phyloP scores from a whole-genome alignment of 2,797 vertebrate genomes.

The Xerus rutilus region DNA sequence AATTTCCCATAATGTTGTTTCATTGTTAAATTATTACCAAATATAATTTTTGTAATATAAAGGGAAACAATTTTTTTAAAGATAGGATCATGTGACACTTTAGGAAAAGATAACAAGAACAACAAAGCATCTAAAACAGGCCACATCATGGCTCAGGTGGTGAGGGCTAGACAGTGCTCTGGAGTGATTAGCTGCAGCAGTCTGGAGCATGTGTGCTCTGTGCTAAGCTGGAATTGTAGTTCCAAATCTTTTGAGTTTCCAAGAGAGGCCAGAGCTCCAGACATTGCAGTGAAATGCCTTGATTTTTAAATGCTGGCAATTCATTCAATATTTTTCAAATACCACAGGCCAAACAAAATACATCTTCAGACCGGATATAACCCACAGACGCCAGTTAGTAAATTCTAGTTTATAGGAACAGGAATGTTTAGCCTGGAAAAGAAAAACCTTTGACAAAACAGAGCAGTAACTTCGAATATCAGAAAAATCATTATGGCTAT shows the following conservation, averaged over 20 bases:
- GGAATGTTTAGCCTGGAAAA: constrained; percentile 35
- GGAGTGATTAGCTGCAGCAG: neutral
- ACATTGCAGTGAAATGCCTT: constrained; percentile 44
- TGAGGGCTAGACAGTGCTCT: fast-evolving
- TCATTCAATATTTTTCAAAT: constrained; percentile 71
- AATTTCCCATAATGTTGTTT: neutral
- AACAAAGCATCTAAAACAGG: neutral
- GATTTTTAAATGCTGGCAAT: constrained; percentile 57
- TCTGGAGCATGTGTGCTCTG: neutral
- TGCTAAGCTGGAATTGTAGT: neutral
- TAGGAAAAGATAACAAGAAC: neutral
- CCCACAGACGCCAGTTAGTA: constrained; percentile 68
- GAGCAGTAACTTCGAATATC: neutral
- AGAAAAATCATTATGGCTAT: neutral
- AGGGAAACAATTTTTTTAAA: neutral
- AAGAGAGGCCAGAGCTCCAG: neutral
- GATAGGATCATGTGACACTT: neutral
- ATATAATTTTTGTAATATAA: constrained; percentile 42
- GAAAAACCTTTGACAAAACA: constrained; percentile 23
- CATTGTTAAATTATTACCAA: neutral
- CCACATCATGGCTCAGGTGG: neutral
- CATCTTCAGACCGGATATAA: constrained; percentile 63
- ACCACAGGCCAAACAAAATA: constrained; percentile 76
- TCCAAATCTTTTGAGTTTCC: neutral
- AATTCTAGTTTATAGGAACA: constrained; percentile 63